phyloP scores from a whole-genome alignment of 2,888 invertebrate genomes.

The Pegoplata infirma region DNA sequence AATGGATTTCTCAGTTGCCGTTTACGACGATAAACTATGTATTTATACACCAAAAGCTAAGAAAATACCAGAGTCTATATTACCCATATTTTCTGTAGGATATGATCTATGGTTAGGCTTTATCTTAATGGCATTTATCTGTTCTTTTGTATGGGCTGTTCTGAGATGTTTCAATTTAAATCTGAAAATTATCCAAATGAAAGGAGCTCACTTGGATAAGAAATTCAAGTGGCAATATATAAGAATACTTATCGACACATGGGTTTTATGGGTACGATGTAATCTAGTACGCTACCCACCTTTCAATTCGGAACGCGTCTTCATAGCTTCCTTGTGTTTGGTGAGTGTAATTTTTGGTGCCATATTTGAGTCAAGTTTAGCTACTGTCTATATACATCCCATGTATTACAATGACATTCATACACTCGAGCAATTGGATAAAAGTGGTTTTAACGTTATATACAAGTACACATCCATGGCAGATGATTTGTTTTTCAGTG shows the following conservation, averaged over 20 bases:
- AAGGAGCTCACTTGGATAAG: conserved; percentile 29
- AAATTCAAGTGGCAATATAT: conserved; percentile 67
- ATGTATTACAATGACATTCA: conserved; percentile 77
- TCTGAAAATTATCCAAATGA: conserved; percentile 47
- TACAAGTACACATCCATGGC: conserved; percentile 76
- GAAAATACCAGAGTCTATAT: conserved; percentile 75
- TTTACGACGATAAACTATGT: conserved; percentile 77
- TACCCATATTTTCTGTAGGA: conserved; percentile 76
- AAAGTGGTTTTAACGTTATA: conserved; percentile 73
- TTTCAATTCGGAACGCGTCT: conserved; percentile 75
- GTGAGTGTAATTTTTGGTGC: conserved; percentile 77
- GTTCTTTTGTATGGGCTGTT: conserved; percentile 70
- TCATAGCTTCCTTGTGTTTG: conserved; percentile 74
- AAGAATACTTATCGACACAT: conserved; percentile 73
- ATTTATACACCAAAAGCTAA: conserved; percentile 77
- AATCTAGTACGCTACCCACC: conserved; percentile 73
- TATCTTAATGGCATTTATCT: conserved; percentile 70
- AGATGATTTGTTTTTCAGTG: conserved; percentile 76
- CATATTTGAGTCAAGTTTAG: conserved; percentile 78
- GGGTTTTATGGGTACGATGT: conserved; percentile 76
- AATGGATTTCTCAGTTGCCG: conserved; percentile 76
- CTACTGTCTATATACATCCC: conserved; percentile 77
- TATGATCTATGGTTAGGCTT: conserved; percentile 75
- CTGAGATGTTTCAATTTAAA: conserved; percentile 70
- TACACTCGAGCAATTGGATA: conserved; percentile 75